Percentiles rank a stretch among this genome's conserved stretches.
These are phyloP conservation scores for Polypedilum vanderplanki DNA, from an alignment of 1,140 invertebrate species.

Conservation along the genomic window DNA sequence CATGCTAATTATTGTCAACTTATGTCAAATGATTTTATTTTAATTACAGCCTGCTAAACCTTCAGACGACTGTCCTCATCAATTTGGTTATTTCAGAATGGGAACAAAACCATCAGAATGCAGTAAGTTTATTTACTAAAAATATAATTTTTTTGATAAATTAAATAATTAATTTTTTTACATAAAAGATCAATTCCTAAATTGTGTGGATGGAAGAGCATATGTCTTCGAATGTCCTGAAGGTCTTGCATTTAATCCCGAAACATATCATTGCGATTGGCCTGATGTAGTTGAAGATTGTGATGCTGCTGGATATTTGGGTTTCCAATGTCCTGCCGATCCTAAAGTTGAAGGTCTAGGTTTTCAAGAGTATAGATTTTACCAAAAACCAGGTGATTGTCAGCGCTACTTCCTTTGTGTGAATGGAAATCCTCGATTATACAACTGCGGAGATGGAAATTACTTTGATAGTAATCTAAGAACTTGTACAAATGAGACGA, in stretches of 20 bases:
- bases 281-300: slow-evolving; percentile 71
- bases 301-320: slow-evolving; percentile 65
- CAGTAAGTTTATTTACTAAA: no score
- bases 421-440: slow-evolving; percentile 58
- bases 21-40: slow-evolving; percentile 21
- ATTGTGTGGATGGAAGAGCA: slow-evolving; percentile 66
- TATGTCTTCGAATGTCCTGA: slow-evolving; percentile 56
- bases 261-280: slow-evolving; percentile 77
- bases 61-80: slow-evolving; percentile 73
- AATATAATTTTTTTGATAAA: no score
- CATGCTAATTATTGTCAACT: neutral
- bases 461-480: slow-evolving; percentile 60
- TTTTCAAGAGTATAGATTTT: slow-evolving; percentile 50
- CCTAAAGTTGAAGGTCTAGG: slow-evolving; percentile 46
- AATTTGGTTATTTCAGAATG: slow-evolving; percentile 73
- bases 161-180: no score
- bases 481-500: slow-evolving; percentile 27
- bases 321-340: slow-evolving; percentile 57
- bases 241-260: slow-evolving; percentile 74
- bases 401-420: slow-evolving; percentile 77
- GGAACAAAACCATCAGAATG: slow-evolving; percentile 62
- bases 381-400: slow-evolving; percentile 57
- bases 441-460: slow-evolving; percentile 66
- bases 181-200: slow-evolving; percentile 77
- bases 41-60: slow-evolving; percentile 38